Evolutionary conservation across 2,113 vertebrate genomes (phyloP).

Genomic region (Stegostoma tigrinum): DNA sequence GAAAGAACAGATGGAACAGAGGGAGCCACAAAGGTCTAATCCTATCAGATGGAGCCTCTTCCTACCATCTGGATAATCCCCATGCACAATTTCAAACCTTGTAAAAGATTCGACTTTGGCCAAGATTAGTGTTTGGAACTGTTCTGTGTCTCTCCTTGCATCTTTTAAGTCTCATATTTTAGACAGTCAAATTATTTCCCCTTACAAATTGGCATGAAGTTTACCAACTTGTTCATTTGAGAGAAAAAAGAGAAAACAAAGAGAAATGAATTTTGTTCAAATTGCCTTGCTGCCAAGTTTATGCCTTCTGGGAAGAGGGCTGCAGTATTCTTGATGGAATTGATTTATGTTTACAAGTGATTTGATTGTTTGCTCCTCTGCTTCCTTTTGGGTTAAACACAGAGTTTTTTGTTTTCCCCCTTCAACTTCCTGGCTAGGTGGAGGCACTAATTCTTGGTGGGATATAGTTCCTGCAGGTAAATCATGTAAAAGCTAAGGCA

Average conservation of each 20-base stretch:
- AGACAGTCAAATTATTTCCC: conserved; percentile 40
- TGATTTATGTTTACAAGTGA: conserved; percentile 61
- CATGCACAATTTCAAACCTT: conserved; percentile 74
- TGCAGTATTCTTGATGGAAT: conserved; percentile 59
- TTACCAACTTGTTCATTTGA: conserved; percentile 53
- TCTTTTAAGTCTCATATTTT: conserved; percentile 68
- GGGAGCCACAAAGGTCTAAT: conserved; percentile 90
- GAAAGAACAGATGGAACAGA: conserved; percentile 78
- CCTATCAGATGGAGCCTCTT: conserved; percentile 92
- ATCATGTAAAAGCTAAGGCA: neutral
- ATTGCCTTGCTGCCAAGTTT: conserved; percentile 48
- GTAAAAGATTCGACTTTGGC: conserved; percentile 77
- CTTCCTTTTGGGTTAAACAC: conserved; percentile 26
- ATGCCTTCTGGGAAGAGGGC: conserved; percentile 65
- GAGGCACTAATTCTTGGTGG: neutral
- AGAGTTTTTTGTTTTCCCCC: neutral
- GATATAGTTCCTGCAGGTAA: neutral
- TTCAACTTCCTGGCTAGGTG: too few species aligned
- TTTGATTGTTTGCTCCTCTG: conserved; percentile 52
- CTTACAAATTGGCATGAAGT: conserved; percentile 68
- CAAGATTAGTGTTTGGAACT: conserved; percentile 80
- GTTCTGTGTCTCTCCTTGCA: conserved; percentile 74
- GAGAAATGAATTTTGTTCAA: conserved; percentile 51
- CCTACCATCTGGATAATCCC: conserved; percentile 90
- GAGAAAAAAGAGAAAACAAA: conserved; percentile 54